These are phyloP conservation scores for Ceyx cyanopectus DNA, from an alignment of 2,113 vertebrate species.

Conservation along the genomic window DNA sequence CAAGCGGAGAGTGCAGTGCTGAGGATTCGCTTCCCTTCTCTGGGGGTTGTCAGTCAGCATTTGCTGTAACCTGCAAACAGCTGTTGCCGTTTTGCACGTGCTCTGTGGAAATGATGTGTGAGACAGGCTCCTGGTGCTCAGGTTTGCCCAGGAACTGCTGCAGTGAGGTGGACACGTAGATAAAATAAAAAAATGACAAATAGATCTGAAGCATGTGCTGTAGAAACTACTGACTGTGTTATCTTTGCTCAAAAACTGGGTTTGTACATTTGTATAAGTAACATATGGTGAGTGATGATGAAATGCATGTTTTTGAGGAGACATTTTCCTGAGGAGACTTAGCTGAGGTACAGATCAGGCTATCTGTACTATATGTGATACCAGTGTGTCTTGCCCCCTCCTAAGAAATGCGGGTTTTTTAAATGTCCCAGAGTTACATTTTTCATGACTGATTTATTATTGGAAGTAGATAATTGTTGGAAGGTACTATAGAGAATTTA, in stretches of 20 bases:
- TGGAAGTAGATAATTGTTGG: background rate
- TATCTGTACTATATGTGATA: background rate
- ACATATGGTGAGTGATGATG: background rate
- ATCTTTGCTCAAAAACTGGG: background rate
- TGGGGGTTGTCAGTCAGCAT: background rate
- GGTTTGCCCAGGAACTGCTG: background rate
- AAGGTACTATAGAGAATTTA: background rate
- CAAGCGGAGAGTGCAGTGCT: background rate
- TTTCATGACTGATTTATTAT: background rate
- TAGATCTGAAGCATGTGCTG: background rate
- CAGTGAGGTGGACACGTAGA: accelerated
- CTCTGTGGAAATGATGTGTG: background rate
- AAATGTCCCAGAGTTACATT: background rate
- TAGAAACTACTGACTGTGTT: background rate
- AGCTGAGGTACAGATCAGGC: background rate
- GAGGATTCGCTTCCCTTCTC: background rate
- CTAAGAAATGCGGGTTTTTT: background rate
- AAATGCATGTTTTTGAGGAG: background rate
- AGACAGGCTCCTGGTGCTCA: accelerated
- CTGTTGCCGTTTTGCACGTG: background rate
- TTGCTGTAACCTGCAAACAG: background rate
- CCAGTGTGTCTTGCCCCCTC: background rate
- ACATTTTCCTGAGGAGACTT: background rate
- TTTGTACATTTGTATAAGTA: background rate
- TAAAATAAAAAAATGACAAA: background rate